Base-by-base conservation (phyloP, 2,797 vertebrate genomes). In the Botia kubotai region DNA sequence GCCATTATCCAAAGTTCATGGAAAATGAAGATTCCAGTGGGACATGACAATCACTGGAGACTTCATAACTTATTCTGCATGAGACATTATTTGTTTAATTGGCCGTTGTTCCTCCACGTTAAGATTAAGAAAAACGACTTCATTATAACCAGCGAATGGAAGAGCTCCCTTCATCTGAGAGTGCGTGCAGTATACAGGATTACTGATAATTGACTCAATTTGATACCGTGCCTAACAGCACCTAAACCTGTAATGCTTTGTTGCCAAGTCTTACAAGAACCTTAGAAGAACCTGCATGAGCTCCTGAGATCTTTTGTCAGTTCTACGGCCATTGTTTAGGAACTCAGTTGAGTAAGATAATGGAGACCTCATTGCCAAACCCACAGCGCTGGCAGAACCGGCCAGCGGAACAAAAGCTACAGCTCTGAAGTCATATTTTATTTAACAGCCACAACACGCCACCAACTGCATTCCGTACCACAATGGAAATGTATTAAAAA, bases 11-110 rank as follows among this genome's bases (percentile, higher is more conserved):
- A 6, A 74, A 75, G 53, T 71, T 57, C 14, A 68, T 29, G 66
- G 60, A 83, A 79, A 68, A 72, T 6, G 16, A 80, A 72, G 53
- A 33, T 43, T 75, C 53, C 76, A 66, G 23, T 2, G 33, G 62
- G 77, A 81, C 17, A 82, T 0, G 7, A 33, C 6, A 21, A 13
- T 55, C 71, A 57, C n/a, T 52, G 7, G 21, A 72, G 65, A 75
- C 39, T 62, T 80, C 21, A 36, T 67, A 67, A 58, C 57, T 81
- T 76, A 77, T 75, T 78, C 78, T 46, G 33, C 48, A 36, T 17
- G 67, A 78, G 52, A 67, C 69, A 67, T 79, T 76, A 73, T 46
- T 73, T 19, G 23, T 58, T 68, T 77, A 78, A 83, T 71, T 75
- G 66, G 67, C 48, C 57, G 63, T 60, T 74, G 55, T 48, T 70